A percentile compares a stretch with the other conserved stretches of the same genome.
These are phyloP conservation scores for Myiotriccus ornatus DNA, from an alignment of 2,797 vertebrate genomes.

Conservation along the genomic window DNA sequence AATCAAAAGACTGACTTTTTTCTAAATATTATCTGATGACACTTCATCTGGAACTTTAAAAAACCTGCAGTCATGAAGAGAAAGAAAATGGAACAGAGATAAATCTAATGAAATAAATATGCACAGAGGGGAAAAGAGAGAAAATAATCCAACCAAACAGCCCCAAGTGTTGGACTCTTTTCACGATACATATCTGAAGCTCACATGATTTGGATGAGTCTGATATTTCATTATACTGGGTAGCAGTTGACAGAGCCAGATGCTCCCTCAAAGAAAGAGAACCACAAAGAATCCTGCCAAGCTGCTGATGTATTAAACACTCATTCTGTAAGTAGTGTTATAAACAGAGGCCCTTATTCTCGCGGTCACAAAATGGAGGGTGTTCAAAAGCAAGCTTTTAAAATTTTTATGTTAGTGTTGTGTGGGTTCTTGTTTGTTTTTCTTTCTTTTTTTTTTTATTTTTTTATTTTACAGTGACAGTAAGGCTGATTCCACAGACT, in stretches of 20 bases:
- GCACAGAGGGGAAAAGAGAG: not conserved
- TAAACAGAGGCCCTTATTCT: not conserved
- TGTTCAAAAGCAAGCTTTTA: not conserved
- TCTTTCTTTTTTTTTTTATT: not conserved
- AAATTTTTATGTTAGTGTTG: not conserved
- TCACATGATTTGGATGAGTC: slow-evolving; percentile 38
- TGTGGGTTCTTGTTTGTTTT: no score
- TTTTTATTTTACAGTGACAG: not conserved
- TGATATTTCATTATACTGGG: not conserved
- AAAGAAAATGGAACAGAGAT: slow-evolving; percentile 32
- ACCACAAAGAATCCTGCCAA: not conserved
- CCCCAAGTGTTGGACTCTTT: slow-evolving; percentile 1
- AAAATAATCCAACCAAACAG: not conserved
- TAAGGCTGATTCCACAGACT: not conserved
- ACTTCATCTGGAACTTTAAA: slow-evolving; percentile 19
- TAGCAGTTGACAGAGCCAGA: slow-evolving; percentile 22
- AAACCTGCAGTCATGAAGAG: not conserved
- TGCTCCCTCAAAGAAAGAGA: slow-evolving; percentile 39
- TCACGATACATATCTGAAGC: slow-evolving; percentile 23
- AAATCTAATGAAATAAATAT: slow-evolving; percentile 27
- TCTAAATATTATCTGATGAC: slow-evolving; percentile 19
- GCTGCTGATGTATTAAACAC: slow-evolving; percentile 54
- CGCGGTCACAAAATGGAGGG: not conserved
- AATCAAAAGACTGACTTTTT: not conserved
- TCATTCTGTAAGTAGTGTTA: not conserved